Evolutionary conservation across 2,113 vertebrate genomes (phyloP).

Genomic region (Platycercus adscitus): DNA sequence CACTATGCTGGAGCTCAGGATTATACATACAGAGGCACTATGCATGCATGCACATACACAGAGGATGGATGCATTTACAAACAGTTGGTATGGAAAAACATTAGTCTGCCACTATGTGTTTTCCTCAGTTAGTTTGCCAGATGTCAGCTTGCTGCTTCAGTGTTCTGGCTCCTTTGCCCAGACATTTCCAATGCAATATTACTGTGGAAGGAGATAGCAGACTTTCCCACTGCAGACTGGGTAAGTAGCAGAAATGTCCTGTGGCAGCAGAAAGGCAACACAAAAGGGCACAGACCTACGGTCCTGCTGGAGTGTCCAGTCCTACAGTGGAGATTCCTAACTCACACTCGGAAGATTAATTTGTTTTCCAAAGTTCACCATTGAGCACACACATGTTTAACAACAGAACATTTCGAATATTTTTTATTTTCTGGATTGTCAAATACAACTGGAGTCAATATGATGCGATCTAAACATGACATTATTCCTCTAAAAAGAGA

Average conservation of each 20-base stretch:
- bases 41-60: accelerated
- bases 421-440: background rate
- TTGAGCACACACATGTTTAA: background rate
- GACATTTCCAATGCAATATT: background rate
- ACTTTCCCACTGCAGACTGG: background rate
- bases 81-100: background rate
- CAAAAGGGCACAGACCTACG: background rate
- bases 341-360: background rate
- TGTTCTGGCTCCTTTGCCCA: background rate
- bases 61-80: background rate
- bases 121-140: background rate
- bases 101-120: background rate
- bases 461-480: background rate
- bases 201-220: background rate
- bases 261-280: background rate
- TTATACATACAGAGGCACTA: accelerated
- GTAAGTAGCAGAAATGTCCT: background rate
- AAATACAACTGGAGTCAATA: background rate
- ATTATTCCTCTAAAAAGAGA: background rate
- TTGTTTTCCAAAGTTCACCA: background rate
- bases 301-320: background rate
- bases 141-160: background rate
- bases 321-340: background rate
- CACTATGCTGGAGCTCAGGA: background rate
- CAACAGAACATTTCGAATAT: background rate